Conservation (phyloP, 2,797 vertebrate genomes). For the Crypturellus tataupa region DNA sequence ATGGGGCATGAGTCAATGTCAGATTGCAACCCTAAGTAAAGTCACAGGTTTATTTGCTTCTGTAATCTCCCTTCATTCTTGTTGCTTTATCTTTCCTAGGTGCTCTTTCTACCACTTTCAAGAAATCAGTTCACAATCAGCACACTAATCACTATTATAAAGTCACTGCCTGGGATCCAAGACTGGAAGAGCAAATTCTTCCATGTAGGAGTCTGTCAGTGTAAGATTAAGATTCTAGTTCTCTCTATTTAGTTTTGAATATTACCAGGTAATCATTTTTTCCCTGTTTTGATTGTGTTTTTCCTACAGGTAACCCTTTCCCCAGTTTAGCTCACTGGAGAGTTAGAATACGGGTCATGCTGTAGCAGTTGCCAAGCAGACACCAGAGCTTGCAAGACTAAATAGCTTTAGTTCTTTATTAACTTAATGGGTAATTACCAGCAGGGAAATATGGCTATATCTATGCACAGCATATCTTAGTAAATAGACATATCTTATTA, state of each 20-base stretch:
- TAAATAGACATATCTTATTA: neutral
- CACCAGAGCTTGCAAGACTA: neutral
- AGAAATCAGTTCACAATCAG: neutral
- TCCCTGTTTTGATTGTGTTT: neutral
- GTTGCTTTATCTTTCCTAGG: neutral
- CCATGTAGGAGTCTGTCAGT: neutral
- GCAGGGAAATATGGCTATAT: neutral
- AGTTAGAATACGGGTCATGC: neutral
- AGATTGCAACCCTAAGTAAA: neutral
- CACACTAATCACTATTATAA: neutral
- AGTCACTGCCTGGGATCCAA: neutral
- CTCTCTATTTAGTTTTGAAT: neutral
- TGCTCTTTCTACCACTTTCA: neutral
- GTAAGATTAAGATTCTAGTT: neutral
- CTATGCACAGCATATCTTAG: neutral
- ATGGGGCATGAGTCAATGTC: conserved; percentile 11
- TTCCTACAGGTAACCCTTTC: neutral
- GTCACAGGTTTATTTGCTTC: neutral
- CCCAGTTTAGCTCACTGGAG: neutral
- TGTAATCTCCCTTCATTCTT: neutral
- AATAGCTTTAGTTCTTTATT: conserved; percentile 7
- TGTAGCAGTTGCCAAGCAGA: neutral
- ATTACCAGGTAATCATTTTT: neutral
- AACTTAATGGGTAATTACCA: neutral
- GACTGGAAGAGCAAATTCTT: neutral